These are phyloP conservation scores for Oxyruncus cristatus DNA, from an alignment of 2,113 vertebrate genomes.

Conservation along the genomic window DNA sequence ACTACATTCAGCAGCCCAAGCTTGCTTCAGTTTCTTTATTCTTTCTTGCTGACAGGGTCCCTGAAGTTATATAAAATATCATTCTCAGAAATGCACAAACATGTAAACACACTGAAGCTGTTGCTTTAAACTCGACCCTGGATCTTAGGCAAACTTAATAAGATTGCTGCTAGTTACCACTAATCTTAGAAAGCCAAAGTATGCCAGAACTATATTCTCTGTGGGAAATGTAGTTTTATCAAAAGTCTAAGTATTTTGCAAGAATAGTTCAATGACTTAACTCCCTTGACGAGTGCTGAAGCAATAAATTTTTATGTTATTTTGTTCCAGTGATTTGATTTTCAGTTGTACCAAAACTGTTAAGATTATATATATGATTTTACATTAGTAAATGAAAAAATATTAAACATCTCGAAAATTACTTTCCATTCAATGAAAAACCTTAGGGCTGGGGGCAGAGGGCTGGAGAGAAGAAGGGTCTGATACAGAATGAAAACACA, in stretches of 20 bases:
- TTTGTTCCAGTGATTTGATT: background rate
- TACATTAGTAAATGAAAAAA: background rate
- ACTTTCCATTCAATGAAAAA: background rate
- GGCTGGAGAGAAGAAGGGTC: background rate
- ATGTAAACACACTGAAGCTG: background rate
- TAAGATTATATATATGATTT: background rate
- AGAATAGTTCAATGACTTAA: background rate
- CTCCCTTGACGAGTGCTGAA: background rate
- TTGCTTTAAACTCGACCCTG: background rate
- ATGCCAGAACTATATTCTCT: background rate
- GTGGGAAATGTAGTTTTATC: background rate
- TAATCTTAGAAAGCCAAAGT: background rate
- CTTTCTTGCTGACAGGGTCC: background rate
- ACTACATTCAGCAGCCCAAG: background rate
- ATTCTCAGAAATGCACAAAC: slow-evolving; percentile 34
- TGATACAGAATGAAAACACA: background rate
- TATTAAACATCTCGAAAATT: background rate
- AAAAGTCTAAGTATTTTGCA: background rate
- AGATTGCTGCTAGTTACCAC: background rate
- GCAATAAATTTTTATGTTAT: background rate
- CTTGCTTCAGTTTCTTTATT: background rate
- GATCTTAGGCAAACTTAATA: background rate
- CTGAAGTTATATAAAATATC: background rate
- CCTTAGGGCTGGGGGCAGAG: background rate
- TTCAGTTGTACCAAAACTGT: background rate